Percentiles rank a stretch among this genome's conserved stretches.
These are phyloP conservation scores for Alectura lathami DNA, from an alignment of 2,113 vertebrate genomes.

Conservation along the genomic window DNA sequence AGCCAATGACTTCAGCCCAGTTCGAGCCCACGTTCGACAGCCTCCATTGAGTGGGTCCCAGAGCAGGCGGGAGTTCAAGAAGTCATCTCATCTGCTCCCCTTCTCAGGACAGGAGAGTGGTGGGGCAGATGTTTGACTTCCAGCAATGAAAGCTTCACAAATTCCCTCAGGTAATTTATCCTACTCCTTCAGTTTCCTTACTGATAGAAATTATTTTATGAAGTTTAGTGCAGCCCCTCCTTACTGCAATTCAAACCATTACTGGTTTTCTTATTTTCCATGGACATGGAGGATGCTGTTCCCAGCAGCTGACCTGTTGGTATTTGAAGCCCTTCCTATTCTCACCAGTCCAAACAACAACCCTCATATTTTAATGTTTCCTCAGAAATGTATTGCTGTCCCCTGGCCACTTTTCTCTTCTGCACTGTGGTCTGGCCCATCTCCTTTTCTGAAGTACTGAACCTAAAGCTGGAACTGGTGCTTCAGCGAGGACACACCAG, in stretches of 20 bases:
- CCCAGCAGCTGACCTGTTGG: accelerated
- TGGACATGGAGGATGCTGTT: not conserved
- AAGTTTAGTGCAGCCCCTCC: not conserved
- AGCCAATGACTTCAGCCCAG: not conserved
- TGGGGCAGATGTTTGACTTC: not conserved
- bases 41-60: not conserved
- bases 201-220: not conserved
- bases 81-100: not conserved
- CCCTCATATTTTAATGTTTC: not conserved
- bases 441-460: not conserved
- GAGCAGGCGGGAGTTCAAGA: constrained; percentile 13
- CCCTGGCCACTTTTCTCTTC: not conserved
- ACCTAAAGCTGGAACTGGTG: not conserved
- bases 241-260: not conserved
- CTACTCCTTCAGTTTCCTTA: not conserved
- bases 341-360: not conserved
- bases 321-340: not conserved
- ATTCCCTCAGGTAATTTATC: not conserved
- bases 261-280: not conserved
- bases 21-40: not conserved
- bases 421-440: not conserved
- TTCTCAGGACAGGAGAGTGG: not conserved
- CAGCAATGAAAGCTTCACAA: not conserved
- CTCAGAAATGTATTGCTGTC: not conserved
- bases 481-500: not conserved